Conservation (phyloP, 2,113 vertebrate genomes). For the Leptosomus discolor region DNA sequence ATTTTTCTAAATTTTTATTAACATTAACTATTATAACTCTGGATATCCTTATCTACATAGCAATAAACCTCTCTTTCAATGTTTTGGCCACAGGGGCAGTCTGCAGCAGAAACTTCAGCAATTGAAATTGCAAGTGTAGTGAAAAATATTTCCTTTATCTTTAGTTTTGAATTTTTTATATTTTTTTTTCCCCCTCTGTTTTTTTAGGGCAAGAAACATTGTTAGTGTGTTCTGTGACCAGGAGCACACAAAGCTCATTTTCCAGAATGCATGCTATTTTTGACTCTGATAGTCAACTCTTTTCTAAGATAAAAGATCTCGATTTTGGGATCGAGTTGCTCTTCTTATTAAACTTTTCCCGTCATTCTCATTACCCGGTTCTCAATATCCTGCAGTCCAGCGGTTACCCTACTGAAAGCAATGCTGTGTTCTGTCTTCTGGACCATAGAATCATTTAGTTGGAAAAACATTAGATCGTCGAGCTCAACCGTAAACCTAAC, state of each 20-base stretch:
- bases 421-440: background rate
- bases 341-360: background rate
- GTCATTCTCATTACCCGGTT: background rate
- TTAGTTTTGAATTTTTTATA: background rate
- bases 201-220: background rate
- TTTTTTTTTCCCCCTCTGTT: background rate
- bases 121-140: background rate
- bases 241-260: background rate
- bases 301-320: background rate
- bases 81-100: background rate
- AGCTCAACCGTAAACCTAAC: background rate
- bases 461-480: background rate
- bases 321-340: background rate
- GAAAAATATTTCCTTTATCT: background rate
- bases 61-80: background rate
- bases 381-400: background rate
- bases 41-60: background rate
- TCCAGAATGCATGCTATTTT: background rate
- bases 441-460: background rate
- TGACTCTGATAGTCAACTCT: background rate
- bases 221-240: background rate
- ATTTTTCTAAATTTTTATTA: background rate
- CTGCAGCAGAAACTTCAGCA: background rate
- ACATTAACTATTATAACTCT: background rate
- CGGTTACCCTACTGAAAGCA: background rate